Base-by-base conservation (phyloP, 2,113 vertebrate genomes). In the Lagopus leucura region DNA sequence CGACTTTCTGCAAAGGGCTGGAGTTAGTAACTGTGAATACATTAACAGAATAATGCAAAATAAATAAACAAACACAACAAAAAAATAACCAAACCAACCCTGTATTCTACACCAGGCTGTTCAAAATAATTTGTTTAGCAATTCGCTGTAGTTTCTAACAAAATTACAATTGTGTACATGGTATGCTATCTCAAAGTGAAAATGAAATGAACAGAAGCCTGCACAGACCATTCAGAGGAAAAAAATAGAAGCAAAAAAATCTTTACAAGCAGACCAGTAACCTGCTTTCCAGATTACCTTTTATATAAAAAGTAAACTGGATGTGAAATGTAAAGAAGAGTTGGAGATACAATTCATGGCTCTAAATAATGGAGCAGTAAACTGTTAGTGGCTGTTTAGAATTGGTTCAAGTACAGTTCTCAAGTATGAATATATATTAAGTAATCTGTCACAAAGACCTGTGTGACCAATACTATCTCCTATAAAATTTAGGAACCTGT, bases 281-380 rank as follows among this genome's bases (percentile, higher is more conserved):
- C 22, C 11, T 84, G 45, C 38, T 57, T 86, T 65, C 69, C 50
- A 91, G 61, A 79, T 84, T 89, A 91, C 61, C 34, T 89, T 89
- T 93, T 87, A 84, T 69, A 32, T 61, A 76, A 85, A 91, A 93
- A 86, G 30, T 55, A 90, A 93, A 89, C n/a, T 89, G 71, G 40
- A 79, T 0, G 0, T 91, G 84, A 92, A 93, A 91, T 63, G 66
- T 79, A 95, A 89, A 89, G 81, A 84, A 42, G 58, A 73, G 48
- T 91, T 64, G 76, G 83, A 93, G 55, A 77, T 77, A 55, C 8
- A 60, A 21, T 74, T 83, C 42, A 42, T 55, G 24, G 45, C 60
- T 94, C 86, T 90, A 78, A 80, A 84, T 86, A 94, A 86, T 3
- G 10, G 7, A 81, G 38, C 27, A 67, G 32, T 17, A 14, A 63